These are phyloP conservation scores for Malurus leucopterus DNA, from an alignment of 2,797 vertebrate species.

Conservation along the genomic window DNA sequence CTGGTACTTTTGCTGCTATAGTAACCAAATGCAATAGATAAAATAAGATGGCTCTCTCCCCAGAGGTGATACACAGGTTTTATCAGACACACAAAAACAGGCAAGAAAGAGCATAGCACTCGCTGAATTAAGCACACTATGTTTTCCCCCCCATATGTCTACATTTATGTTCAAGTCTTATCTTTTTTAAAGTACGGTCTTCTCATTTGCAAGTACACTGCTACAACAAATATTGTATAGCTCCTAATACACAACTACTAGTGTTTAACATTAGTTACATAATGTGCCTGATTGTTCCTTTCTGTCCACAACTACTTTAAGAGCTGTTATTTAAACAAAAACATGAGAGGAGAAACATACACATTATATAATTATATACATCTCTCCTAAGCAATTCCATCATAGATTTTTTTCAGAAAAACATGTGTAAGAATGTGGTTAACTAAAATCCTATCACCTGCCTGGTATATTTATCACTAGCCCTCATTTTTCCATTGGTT, in stretches of 20 bases:
- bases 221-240: not conserved
- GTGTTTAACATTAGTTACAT: not conserved
- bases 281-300: not conserved
- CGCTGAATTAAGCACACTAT: not conserved
- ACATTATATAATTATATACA: fast-evolving
- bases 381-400: not conserved
- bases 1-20: conserved; percentile 70
- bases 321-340: not conserved
- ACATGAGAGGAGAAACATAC: not conserved
- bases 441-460: not conserved
- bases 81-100: conserved; percentile 4
- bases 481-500: not conserved
- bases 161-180: not conserved
- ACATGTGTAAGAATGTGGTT: fast-evolving
- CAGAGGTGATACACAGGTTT: conserved; percentile 33
- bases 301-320: not conserved
- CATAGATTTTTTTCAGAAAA: not conserved
- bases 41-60: conserved; percentile 44
- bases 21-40: conserved; percentile 73
- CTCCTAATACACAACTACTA: not conserved
- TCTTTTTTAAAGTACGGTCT: not conserved
- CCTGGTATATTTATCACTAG: not conserved
- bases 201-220: not conserved
- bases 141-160: not conserved
- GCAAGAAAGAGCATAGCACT: not conserved